Evolutionary conservation across 2,113 vertebrate species (phyloP).

Genomic region (Lophius piscatorius): DNA sequence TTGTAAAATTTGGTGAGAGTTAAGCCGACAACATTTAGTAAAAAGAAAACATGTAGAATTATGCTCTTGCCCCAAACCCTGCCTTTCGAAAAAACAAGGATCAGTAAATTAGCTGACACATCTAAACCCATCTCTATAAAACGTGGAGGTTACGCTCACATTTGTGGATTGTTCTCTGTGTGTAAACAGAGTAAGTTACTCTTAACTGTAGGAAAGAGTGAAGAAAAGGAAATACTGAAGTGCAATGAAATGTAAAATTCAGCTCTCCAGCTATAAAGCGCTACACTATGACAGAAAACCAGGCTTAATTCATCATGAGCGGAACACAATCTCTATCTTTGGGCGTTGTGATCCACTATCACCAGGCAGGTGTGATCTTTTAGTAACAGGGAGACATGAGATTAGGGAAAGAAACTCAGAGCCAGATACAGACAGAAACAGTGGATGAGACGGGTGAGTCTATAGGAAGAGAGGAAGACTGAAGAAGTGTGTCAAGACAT

Average conservation of each 20-base stretch:
- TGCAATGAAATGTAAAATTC: constrained; percentile 11
- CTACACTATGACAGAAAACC: neutral
- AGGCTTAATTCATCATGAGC: constrained; percentile 13
- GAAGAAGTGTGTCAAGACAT: too few species aligned
- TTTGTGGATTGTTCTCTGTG: neutral
- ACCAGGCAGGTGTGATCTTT: constrained; percentile 9
- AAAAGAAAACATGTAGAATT: too few species aligned
- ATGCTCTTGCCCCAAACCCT: too few species aligned
- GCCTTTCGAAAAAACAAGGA: too few species aligned
- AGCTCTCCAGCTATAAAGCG: neutral
- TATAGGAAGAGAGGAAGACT: too few species aligned
- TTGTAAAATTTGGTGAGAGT: too few species aligned
- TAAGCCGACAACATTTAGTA: too few species aligned
- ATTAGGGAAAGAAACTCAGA: constrained; percentile 1
- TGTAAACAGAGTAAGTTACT: neutral
- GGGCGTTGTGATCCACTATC: neutral
- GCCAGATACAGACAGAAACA: neutral
- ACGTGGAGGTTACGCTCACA: too few species aligned
- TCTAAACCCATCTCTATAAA: too few species aligned
- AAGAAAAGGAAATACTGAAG: constrained; percentile 11
- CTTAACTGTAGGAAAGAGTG: neutral
- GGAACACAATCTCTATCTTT: constrained; percentile 11
- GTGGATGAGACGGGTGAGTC: too few species aligned
- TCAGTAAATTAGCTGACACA: too few species aligned
- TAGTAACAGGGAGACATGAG: constrained; percentile 1